Percentiles rank a stretch among this genome's conserved stretches.
phyloP scores from a whole-genome alignment of 2,888 invertebrate genomes.

The Ferrisia virgata region DNA sequence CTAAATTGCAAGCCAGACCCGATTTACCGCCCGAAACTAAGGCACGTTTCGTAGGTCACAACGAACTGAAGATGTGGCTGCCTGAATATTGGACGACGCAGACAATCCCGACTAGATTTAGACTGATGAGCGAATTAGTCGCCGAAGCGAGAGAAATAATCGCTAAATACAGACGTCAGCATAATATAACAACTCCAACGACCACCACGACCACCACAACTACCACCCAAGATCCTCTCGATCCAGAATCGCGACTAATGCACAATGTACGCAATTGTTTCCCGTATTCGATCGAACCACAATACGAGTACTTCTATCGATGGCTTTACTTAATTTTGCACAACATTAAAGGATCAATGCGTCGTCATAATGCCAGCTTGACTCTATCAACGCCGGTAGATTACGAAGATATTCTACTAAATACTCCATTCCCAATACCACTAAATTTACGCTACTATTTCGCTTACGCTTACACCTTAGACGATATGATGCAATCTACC shows the following conservation, averaged over 20 bases:
- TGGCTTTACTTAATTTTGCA: not conserved
- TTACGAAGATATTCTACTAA: not conserved
- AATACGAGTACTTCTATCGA: not conserved
- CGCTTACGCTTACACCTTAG: not conserved
- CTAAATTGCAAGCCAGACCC: not conserved
- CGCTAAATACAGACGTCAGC: not conserved
- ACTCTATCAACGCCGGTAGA: not conserved
- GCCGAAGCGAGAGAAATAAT: not conserved
- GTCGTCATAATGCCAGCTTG: not conserved
- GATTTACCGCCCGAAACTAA: not conserved
- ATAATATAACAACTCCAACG: not conserved
- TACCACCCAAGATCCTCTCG: not conserved
- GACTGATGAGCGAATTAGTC: not conserved
- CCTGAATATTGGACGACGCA: not conserved
- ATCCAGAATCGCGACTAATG: not conserved
- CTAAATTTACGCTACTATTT: not conserved
- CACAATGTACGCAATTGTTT: not conserved
- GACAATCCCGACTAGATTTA: not conserved
- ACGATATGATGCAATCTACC: not conserved
- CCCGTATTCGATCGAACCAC: not conserved
- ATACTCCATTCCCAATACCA: not conserved
- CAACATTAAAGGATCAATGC: not conserved
- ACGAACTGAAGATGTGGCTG: not conserved
- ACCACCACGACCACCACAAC: not conserved
- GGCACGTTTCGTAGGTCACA: not conserved